These are phyloP conservation scores for Hystrix cristata DNA, from an alignment of 2,113 vertebrate genomes.

Conservation along the genomic window DNA sequence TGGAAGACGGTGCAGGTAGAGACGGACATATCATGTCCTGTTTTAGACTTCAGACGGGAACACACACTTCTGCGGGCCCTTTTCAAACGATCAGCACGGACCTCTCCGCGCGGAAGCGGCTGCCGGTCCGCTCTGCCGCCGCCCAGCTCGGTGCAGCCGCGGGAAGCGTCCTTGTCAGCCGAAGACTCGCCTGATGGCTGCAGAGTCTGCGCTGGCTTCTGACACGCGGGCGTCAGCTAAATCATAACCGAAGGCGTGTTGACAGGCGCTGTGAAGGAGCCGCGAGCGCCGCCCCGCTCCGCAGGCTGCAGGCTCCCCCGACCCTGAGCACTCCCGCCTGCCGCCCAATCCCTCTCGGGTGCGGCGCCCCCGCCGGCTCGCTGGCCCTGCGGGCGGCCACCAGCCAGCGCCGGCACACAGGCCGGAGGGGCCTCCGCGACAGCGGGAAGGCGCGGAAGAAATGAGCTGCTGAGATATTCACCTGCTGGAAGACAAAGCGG, in stretches of 20 bases:
- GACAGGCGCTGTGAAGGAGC: slow-evolving; percentile 88
- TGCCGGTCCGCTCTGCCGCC: no score
- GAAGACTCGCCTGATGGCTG: slow-evolving; percentile 76
- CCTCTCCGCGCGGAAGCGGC: fast-evolving
- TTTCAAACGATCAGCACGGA: slow-evolving; percentile 3
- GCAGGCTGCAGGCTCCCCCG: no score
- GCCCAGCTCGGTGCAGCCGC: neutral
- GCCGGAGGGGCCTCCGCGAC: fast-evolving
- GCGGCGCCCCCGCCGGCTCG: neutral
- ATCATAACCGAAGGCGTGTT: slow-evolving; percentile 82
- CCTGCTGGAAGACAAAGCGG: neutral
- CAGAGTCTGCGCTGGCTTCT: slow-evolving; percentile 71
- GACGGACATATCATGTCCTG: fast-evolving
- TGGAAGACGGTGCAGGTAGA: fast-evolving
- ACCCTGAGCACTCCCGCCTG: neutral
- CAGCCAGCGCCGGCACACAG: fast-evolving
- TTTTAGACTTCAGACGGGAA: neutral
- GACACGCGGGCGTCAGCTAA: slow-evolving; percentile 87
- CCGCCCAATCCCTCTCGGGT: neutral
- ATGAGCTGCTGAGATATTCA: neutral
- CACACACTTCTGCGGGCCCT: fast-evolving
- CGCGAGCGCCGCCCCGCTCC: neutral
- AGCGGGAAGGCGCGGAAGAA: neutral
- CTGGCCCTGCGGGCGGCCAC: fast-evolving
- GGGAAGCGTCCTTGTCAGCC: slow-evolving; percentile 75